Base-by-base conservation (phyloP, 2,888 invertebrate genomes). In the Orthosia gothica region DNA sequence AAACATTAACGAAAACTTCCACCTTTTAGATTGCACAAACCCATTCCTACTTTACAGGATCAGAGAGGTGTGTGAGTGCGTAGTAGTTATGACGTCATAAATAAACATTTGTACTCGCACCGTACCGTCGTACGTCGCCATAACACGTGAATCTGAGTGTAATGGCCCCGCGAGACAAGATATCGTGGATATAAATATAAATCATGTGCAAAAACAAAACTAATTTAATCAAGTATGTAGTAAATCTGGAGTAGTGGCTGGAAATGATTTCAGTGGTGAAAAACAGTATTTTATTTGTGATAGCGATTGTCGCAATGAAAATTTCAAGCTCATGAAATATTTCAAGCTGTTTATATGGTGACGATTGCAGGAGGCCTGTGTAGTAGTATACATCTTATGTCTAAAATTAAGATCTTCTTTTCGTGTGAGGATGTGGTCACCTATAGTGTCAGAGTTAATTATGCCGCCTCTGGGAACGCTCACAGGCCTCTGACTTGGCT, bases 141-240 rank as follows among this genome's bases (percentile, higher is more conserved):
- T 70, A 66, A 74, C 23, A 47, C 45, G 50, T 2, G 52, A 69
- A 76, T 58, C 65, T 82, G 69, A 18, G 16, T 26, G 40, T 66
- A 75, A 81, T 63, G 76, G 69, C 16, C 50, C 57, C 52, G n/a
- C 16, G 62, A 49, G 62, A 69, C 76, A 58, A 58, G 58, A 76
- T 80, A 74, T 78, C 63, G 26, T 26, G 26, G 16, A 63, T 16
- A 66, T 66, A 78, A 81, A 73, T 80, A 66, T 66, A 74, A 73
- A 80, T 73, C 49, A 66, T 13, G 54, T 9, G 20, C 55, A 26
- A 64, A 77, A 54, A 64, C 23, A n/a, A 65, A 26, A 26, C 13
- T 23, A 32, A 59, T 54, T 59, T 59, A 52, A 58, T 47, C 15
- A 64, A 49, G 16, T 45, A 70, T 15, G 12, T 23, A 47, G 18